Base-by-base conservation (phyloP, 1,140 invertebrate species). In the Drosophila tropicalis region DNA sequence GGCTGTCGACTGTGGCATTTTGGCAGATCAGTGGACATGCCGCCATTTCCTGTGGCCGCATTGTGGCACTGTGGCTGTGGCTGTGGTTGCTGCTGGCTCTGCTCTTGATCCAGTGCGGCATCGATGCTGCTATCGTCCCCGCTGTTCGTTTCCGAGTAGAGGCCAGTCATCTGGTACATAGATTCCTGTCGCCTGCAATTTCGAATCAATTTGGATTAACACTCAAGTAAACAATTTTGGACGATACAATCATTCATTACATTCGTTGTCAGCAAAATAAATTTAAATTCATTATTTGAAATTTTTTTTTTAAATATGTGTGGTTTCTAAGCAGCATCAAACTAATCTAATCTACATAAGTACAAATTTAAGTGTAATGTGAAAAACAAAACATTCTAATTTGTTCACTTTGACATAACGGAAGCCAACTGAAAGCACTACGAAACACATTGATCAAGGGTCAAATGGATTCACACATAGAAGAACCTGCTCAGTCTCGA, bases 131-230 rank as follows among this genome's bases (percentile, higher is more conserved):
- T 93, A 54, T 94, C 94, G 67, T 94, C 94, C 64, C 93, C 93
- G 60, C 93, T 93, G 34, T 94, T 93, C 13, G 94, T 94, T 76
- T 96, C 96, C 54, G 95, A 95, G 90, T 97, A 97, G 15, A 97
- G 93, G n/a, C 96, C 96, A 19, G 96, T 97, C 96, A 97, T 96
- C 36, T 96, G 95, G 92, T 97, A 97, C 95, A 96, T 96, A 76
- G 96, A 96, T 92, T 97, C 96, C 93, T 96, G 96, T 86, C 96
- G 94, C 84, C 96, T 94, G 78, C 62, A 90, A 90, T 51, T n/a
- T 25, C 19, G 29, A 29, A 29, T 29, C 0, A 67, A 40, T 63
- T 67, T 62, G 25, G 34, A 39, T 40, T 51, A 17, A 40, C 61
- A 64, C 62, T 75, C 70, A 75, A 51, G 17, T 19, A 9, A 51